These are phyloP conservation scores for Rhinoderma darwinii DNA, from an alignment of 2,113 vertebrate genomes.

Conservation along the genomic window DNA sequence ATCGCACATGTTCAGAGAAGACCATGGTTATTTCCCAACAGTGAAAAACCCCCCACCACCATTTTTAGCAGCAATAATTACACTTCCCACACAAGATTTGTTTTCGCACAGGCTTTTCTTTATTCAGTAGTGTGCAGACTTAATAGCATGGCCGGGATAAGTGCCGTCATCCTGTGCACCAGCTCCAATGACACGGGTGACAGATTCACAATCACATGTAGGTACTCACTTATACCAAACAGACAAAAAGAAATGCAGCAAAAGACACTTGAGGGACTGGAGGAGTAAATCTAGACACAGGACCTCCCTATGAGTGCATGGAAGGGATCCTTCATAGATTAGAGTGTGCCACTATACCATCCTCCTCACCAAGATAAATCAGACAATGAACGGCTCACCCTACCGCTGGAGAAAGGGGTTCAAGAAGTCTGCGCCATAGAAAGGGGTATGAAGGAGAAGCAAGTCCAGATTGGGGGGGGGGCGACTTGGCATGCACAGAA, in stretches of 20 bases:
- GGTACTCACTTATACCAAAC: slow-evolving; percentile 49
- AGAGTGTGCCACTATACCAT: not conserved
- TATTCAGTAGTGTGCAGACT: slow-evolving; percentile 57
- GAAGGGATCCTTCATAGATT: not conserved
- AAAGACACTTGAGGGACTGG: not conserved
- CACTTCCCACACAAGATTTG: not conserved
- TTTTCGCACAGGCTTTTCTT: slow-evolving; percentile 52
- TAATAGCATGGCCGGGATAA: slow-evolving; percentile 33
- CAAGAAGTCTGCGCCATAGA: not conserved
- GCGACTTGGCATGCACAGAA: not conserved
- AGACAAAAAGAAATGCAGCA: slow-evolving; percentile 30
- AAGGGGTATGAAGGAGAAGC: not conserved
- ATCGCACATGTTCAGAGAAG: no score
- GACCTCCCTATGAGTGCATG: not conserved
- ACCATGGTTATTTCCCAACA: no score
- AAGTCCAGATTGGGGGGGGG: not conserved
- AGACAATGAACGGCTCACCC: not conserved
- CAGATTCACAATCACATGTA: slow-evolving; percentile 53
- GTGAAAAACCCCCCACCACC: not conserved
- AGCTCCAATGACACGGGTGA: slow-evolving; percentile 48
- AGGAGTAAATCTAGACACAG: not conserved
- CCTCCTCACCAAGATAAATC: not conserved
- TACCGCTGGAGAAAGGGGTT: not conserved
- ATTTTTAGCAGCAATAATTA: no score
- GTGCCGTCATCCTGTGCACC: slow-evolving; percentile 41